Conservation (phyloP, 2,797 vertebrate species). For the Cyprinella venusta region DNA sequence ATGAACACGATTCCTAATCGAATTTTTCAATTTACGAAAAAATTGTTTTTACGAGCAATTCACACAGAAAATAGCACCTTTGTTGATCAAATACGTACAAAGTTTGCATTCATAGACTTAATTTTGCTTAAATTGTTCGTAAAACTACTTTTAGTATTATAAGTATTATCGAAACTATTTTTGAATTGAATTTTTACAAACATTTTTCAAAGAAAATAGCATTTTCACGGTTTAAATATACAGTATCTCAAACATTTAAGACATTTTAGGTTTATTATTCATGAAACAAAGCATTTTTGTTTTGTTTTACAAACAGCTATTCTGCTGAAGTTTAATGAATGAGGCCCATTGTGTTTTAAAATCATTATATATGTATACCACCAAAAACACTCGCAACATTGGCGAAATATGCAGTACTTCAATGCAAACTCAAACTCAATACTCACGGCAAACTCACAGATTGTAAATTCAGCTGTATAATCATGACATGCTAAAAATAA, state of each 20-base stretch:
- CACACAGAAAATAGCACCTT: neutral
- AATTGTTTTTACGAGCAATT: neutral
- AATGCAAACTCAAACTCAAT: constrained; percentile 11
- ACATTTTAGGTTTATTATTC: neutral
- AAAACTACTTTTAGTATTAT: neutral
- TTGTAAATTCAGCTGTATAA: constrained; percentile 36
- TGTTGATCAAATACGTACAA: neutral
- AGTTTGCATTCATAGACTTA: neutral
- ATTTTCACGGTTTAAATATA: neutral
- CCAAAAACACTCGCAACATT: neutral
- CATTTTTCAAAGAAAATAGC: neutral
- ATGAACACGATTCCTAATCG: neutral
- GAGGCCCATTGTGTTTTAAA: neutral
- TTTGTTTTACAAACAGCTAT: neutral
- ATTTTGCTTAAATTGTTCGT: neutral
- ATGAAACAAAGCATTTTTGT: neutral
- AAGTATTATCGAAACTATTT: neutral
- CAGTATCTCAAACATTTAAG: neutral
- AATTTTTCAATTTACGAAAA: neutral
- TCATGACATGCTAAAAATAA: constrained; percentile 29
- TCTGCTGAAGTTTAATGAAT: neutral
- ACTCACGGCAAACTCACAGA: neutral
- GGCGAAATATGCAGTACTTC: neutral
- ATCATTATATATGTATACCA: neutral
- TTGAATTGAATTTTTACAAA: neutral